phyloP scores from a whole-genome alignment of 2,797 vertebrate genomes.

The Phataginus tricuspis region DNA sequence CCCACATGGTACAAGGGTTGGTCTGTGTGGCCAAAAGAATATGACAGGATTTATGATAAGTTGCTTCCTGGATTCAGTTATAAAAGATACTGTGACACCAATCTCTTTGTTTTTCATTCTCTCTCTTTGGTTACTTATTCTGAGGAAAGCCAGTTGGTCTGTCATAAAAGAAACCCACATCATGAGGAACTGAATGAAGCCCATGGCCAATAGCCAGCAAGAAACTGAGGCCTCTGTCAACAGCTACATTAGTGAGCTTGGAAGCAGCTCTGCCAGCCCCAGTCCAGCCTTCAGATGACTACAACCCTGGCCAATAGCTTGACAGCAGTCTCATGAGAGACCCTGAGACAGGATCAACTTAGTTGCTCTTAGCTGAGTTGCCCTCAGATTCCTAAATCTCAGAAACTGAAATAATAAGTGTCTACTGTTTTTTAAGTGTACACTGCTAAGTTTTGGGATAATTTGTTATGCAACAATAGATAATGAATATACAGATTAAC shows the following conservation, averaged over 20 bases:
- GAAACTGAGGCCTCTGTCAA: not conserved
- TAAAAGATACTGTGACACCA: not conserved
- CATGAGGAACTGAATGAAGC: not conserved
- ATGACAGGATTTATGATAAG: not conserved
- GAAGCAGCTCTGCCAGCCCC: not conserved
- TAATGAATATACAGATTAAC: not conserved
- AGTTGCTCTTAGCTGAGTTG: not conserved
- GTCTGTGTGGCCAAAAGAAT: not conserved
- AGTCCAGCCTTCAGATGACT: not conserved
- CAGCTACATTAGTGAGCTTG: not conserved
- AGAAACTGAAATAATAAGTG: not conserved
- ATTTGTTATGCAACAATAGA: not conserved
- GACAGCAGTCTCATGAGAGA: not conserved
- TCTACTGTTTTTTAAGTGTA: not conserved
- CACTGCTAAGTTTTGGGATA: not conserved
- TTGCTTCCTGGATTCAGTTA: not conserved
- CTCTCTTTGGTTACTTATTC: not conserved
- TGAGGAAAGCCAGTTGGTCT: not conserved
- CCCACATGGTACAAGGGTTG: not conserved
- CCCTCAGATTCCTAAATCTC: not conserved
- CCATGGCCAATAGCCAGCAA: not conserved
- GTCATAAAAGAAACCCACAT: not conserved
- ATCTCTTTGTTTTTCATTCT: not conserved
- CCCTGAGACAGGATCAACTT: not conserved
- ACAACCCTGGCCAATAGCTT: not conserved